phyloP scores from a whole-genome alignment of 1,140 invertebrate genomes.

The Drosophila orosa region DNA sequence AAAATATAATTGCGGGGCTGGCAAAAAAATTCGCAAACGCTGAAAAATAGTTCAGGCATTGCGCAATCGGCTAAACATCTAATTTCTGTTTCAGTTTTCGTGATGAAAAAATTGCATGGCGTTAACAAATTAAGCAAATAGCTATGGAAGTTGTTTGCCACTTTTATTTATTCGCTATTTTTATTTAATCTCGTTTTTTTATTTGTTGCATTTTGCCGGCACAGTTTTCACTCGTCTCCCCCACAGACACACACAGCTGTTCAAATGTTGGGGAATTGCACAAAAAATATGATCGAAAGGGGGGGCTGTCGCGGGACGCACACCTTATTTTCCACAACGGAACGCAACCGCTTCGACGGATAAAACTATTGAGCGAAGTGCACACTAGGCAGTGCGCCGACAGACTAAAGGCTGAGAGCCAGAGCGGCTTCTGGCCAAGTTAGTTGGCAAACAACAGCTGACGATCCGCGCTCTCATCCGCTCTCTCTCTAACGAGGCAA shows the following conservation, averaged over 20 bases:
- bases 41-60: slow-evolving; percentile 57
- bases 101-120: slow-evolving; percentile 59
- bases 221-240: slow-evolving; percentile 35
- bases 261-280: slow-evolving; percentile 52
- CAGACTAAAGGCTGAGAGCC: slow-evolving; percentile 52
- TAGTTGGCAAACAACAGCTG: slow-evolving; percentile 70
- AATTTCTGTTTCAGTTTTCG: slow-evolving; percentile 45
- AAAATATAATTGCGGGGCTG: slow-evolving; percentile 57
- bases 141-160: slow-evolving; percentile 52
- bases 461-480: slow-evolving; percentile 22
- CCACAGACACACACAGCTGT: slow-evolving; percentile 60
- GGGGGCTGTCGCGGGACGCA: slow-evolving; percentile 2
- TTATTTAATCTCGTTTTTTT: slow-evolving; percentile 10
- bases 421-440: slow-evolving; percentile 56
- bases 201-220: slow-evolving; percentile 37
- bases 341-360: slow-evolving; percentile 51
- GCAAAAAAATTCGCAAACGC: slow-evolving; percentile 40
- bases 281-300: slow-evolving; percentile 38
- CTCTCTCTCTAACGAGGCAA: slow-evolving; percentile 43
- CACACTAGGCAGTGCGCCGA: slow-evolving; percentile 75
- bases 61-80: slow-evolving; percentile 54
- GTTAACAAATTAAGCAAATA: slow-evolving; percentile 77
- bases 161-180: slow-evolving; percentile 39
- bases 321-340: slow-evolving; percentile 30
- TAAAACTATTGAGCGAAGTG: slow-evolving; percentile 63